Evolutionary conservation across 92 coral and sea anemone genomes (phyloP), one percentile per base, ranked within the genome.

Genomic region (Phymanthus crucifer): DNA sequence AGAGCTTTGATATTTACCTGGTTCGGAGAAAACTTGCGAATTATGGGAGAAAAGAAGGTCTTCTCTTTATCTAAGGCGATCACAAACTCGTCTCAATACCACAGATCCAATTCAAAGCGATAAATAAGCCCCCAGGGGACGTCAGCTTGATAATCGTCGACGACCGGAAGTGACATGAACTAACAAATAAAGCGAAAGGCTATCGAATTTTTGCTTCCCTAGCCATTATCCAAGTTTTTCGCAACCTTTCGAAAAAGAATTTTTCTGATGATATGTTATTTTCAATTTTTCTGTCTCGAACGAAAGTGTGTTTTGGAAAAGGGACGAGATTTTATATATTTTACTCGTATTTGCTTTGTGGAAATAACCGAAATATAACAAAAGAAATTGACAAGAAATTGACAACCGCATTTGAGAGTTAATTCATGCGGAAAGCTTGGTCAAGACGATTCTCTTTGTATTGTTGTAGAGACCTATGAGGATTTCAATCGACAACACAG

Each of bases 81-180:
- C 46, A 71, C n/a, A 71, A 26, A 71, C 48, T 12, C 46, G 50
- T 12, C n/a, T 71, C 32, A 40, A 35, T 45, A 35, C 75, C 34
- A 71, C 54, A 36, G n/a, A 45, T 71, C 52, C 50, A 36, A 45
- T 38, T 36, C 50, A 26, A 24, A 24, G 33, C 3, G 29, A 64
- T 77, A 69, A 64, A 77, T 61, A 61, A 38, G 56, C 72, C 81
- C 81, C 72, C 38, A 77, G 80, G 81, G 81, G 72, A 56, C 37
- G 68, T n/a, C 52, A 24, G 38, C 24, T n/a, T 29, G 72, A 77
- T 61, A 61, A 70, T 77, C n/a, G n/a, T n/a, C 65, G 33, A 14
- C 19, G 1, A 77, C 81, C 81, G 81, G 81, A 77, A 77, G 81
- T 77, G 72, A 77, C 81, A 77, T 58, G 3, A 19, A 31, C 81